phyloP scores from a whole-genome alignment of 2,113 vertebrate genomes.

The Shinisaurus crocodilurus region DNA sequence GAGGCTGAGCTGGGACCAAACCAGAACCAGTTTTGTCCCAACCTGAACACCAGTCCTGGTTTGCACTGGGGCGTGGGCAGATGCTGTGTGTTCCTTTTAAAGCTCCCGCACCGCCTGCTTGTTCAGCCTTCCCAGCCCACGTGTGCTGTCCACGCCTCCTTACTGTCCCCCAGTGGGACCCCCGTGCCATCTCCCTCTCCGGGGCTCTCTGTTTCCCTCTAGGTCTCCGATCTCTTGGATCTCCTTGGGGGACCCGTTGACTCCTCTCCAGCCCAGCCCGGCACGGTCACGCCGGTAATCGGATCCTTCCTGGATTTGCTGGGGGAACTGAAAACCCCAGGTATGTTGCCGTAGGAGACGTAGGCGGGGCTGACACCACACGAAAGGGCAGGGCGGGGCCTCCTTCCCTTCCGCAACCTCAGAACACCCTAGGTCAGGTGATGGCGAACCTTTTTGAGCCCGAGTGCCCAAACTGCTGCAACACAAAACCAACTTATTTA shows the following conservation, averaged over 20 bases:
- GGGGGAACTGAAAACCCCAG: conserved; percentile 53
- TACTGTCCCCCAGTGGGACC: not conserved
- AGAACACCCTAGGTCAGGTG: not conserved
- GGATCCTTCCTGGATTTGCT: conserved; percentile 81
- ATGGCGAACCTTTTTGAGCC: too few species aligned
- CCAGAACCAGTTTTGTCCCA: not conserved
- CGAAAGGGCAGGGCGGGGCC: too few species aligned
- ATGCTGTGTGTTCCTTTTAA: not conserved
- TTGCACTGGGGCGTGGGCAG: not conserved
- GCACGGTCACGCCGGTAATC: conserved; percentile 28
- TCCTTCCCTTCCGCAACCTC: not conserved
- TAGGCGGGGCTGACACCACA: too few species aligned
- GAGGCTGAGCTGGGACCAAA: not conserved
- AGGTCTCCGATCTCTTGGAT: conserved; percentile 85
- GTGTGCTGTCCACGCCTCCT: rapidly evolving
- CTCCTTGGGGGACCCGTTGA: conserved; percentile 66
- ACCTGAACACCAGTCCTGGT: not conserved
- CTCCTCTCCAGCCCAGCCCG: conserved; percentile 23
- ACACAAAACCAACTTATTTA: too few species aligned
- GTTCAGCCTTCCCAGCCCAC: not conserved
- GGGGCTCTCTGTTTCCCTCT: not conserved
- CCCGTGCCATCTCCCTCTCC: not conserved
- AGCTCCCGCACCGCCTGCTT: not conserved
- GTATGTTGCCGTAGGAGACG: not conserved
- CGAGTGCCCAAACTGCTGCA: too few species aligned